Conservation (phyloP, 2,888 invertebrate species). For the Scaptomyza polygonia region DNA sequence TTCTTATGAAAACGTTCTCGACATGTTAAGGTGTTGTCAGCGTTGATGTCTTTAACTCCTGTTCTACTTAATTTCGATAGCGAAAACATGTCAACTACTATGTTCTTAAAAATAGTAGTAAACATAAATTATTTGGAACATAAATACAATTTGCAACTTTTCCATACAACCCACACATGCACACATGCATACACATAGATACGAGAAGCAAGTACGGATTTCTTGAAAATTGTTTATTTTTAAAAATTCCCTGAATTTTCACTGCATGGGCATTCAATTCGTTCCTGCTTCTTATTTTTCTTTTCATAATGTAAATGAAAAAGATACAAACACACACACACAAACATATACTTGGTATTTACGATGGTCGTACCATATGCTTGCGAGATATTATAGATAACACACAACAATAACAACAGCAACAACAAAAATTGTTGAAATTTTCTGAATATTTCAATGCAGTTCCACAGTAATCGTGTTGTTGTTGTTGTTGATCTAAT, state of each 20-base stretch:
- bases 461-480: constrained; percentile 3
- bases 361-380: not conserved
- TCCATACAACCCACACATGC: constrained; percentile 14
- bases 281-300: constrained; percentile 10
- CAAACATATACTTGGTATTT: not conserved
- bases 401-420: constrained; percentile 1
- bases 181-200: not conserved
- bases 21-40: not conserved
- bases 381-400: constrained; percentile 7
- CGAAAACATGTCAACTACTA: constrained; percentile 17
- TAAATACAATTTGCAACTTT: constrained; percentile 32
- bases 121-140: constrained; percentile 7
- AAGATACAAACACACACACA: not conserved
- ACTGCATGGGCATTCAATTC: constrained; percentile 24
- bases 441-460: constrained; percentile 24
- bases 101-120: too few species aligned
- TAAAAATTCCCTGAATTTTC: constrained; percentile 59
- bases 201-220: constrained; percentile 15
- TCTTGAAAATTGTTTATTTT: constrained; percentile 63
- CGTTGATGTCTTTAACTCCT: constrained; percentile 11
- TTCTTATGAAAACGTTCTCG: not conserved
- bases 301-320: constrained; percentile 14
- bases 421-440: constrained; percentile 11
- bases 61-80: constrained; percentile 46
- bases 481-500: not conserved